Evolutionary conservation across 2,888 invertebrate species (phyloP).

Genomic region (Drosophila differens): DNA sequence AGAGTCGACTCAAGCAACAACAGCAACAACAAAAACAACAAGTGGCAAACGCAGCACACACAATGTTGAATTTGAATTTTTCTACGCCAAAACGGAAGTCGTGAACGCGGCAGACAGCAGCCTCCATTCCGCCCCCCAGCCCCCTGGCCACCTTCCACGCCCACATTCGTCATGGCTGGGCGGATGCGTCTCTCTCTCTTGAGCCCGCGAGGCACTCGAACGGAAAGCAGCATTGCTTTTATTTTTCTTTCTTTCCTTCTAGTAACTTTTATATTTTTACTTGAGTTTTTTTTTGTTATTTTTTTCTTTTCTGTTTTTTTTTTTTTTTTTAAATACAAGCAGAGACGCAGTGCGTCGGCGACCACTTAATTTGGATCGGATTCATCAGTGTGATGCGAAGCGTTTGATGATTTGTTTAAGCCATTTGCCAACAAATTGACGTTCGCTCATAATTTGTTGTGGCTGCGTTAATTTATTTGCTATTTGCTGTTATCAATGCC

Average conservation of each 20-base stretch:
- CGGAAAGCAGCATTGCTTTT: conserved; percentile 62
- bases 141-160: background rate
- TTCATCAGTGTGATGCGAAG: conserved; percentile 57
- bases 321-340: conserved; percentile 19
- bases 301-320: conserved; percentile 8
- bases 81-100: conserved; percentile 57
- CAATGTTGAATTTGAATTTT: conserved; percentile 38
- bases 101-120: conserved; percentile 27
- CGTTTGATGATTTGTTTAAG: conserved; percentile 70
- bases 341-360: conserved; percentile 8
- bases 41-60: conserved; percentile 26
- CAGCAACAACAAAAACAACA: conserved; percentile 20
- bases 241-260: conserved; percentile 27
- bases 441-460: conserved; percentile 30
- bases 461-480: conserved; percentile 21
- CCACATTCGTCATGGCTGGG: conserved; percentile 67
- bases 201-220: conserved; percentile 57
- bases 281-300: background rate
- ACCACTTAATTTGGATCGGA: conserved; percentile 63
- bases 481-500: conserved; percentile 9
- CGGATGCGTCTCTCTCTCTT: conserved; percentile 55
- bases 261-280: conserved; percentile 1
- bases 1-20: conserved; percentile 26
- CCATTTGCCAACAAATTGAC: conserved; percentile 67
- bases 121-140: background rate